Conservation (phyloP, 2,113 vertebrate species). For the Melanerpes aurifrons region DNA sequence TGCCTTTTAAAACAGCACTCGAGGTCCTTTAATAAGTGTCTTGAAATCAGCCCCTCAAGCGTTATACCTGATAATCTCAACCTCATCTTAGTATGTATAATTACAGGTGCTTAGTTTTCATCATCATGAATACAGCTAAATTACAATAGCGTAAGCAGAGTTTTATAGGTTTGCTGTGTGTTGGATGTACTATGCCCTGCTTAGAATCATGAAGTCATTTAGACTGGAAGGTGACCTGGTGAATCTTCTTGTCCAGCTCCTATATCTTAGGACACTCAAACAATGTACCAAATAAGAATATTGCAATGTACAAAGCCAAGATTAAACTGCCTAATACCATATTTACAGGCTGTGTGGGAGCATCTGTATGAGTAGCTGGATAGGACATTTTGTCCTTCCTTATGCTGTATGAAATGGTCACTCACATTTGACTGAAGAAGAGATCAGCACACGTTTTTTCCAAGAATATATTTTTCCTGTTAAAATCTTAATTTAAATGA, state of each 20-base stretch:
- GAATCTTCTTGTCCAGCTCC: background rate
- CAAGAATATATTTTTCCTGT: background rate
- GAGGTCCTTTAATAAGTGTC: background rate
- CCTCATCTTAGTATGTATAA: background rate
- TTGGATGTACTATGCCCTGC: background rate
- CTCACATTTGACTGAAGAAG: slow-evolving; percentile 1
- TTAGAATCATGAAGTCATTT: background rate
- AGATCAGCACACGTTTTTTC: background rate
- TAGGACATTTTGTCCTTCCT: background rate
- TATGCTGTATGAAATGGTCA: background rate
- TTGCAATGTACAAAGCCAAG: background rate
- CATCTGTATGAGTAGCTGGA: background rate
- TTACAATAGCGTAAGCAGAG: background rate
- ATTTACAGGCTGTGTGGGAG: background rate
- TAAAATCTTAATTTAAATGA: slow-evolving; percentile 15
- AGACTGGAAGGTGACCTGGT: background rate
- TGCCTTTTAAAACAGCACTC: background rate
- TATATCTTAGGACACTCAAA: background rate
- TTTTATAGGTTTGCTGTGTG: background rate
- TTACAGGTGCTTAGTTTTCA: background rate
- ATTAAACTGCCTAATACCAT: background rate
- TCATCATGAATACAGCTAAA: background rate
- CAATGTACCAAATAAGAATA: background rate
- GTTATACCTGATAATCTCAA: background rate
- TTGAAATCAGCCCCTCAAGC: background rate